Base-by-base conservation (phyloP, 1,140 invertebrate genomes). In the Bacillus rossius region DNA sequence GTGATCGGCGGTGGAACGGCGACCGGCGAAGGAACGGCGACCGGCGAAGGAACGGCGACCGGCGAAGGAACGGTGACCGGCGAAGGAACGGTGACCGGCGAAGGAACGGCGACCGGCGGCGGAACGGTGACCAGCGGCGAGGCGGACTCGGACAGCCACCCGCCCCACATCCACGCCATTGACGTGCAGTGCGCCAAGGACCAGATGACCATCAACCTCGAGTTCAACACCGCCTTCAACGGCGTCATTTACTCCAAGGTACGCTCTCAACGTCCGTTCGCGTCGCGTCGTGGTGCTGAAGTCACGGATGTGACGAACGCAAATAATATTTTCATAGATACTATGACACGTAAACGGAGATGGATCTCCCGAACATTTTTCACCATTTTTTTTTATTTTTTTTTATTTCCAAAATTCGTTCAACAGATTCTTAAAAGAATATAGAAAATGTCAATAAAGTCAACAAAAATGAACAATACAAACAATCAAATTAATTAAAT, bases 161-260 rank as follows among this genome's bases (percentile, higher is more conserved):
- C 85, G 25, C 86, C 88, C 8, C 86, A 89, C 62, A 86, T 91
- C 61, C 84, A 89, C 64, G 79, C 76, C 1, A 83, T 92, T 45
- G 82, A 88, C 19, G 89, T 91, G 1, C 76, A 85, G 55, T 92
- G 89, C 65, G 83, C 84, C 41, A 90, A 90, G 69, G 87, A 88
- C 55, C 84, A 84, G 80, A 91, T 92, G 89, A 87, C 83, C 0
- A 89, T 92, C 42, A 84, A 85, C 49, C 81, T 91, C 2, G 85
- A 88, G 70, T 92, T 92, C 69, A 88, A 89, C 66, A 79, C 83
- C 58, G 71, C 71, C 22, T 92, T 89, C 64, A 81, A 89, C 62
- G 89, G 89, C 7, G 75, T 91, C 7, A 88, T 92, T 57, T 92
- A 92, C 64, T 89, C 88, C 0, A 90, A 91, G 79, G 82, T 82